Base-by-base conservation (phyloP, 2,797 vertebrate genomes). In the Champsocephalus gunnari region DNA sequence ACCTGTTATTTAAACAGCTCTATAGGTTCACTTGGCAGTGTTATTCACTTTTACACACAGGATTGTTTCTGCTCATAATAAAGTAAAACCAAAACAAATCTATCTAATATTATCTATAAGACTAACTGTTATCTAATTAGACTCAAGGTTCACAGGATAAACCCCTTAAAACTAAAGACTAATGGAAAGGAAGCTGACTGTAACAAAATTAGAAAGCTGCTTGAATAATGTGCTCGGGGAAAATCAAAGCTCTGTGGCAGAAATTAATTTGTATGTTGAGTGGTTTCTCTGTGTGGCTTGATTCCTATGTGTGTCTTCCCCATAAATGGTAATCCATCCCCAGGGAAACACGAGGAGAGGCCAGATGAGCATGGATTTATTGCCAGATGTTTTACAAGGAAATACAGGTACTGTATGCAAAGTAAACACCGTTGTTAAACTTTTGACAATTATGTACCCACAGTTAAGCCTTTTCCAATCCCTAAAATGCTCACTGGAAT, bases 361-460 rank as follows among this genome's bases (percentile, higher is more conserved):
- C 88, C 81, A 54, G 95, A 96, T 47, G 89, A 93, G 66, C 91
- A 93, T 1, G 95, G 95, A 72, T 94, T 89, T 79, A 91, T 94
- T 54, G 81, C 93, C 63, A 94, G 95, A 87, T 90, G 88, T 89
- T 96, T 96, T 57, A 92, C 89, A n/a, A 90, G 94, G 79, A 96
- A 94, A 77, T 96, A 96, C 92, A 95, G 92, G 95, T 96, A 38
- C 34, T 38, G 34, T 38, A 88, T n/a, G 92, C 54, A 57, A 9
- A 81, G 66, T 19, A 66, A 82, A 80, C 69, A 55, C 14, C 47
- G 61, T 41, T 12, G 16, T 56, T 51, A 64, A 75, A 12, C 74
- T 50, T 14, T 34, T 68, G 13, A 78, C 3, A 8, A 34, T 79
- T 49, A 56, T 54, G 54, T n/a, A 47, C 24, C 7, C 58, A 64